A percentile compares a stretch with the other conserved stretches of the same genome.
Evolutionary conservation across 2,797 vertebrate species (phyloP).

Genomic region (Sebastolobus altivelis): DNA sequence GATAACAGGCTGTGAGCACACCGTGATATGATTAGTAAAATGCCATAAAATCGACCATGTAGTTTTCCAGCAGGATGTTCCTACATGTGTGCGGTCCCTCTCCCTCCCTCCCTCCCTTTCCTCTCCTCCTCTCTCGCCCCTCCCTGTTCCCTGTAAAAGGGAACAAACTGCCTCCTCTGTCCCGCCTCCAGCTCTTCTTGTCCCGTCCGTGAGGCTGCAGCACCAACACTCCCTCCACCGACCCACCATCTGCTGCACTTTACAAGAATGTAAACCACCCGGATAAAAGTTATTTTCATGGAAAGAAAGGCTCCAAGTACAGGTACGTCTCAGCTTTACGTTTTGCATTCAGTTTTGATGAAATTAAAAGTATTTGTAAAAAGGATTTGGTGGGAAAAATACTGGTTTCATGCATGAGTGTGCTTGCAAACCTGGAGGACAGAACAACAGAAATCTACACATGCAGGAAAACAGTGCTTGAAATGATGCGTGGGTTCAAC

Average conservation of each 20-base stretch:
- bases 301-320: conserved; percentile 65
- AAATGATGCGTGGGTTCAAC: conserved; percentile 39
- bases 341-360: not conserved
- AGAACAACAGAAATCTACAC: not conserved
- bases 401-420: not conserved
- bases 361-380: conserved; percentile 9
- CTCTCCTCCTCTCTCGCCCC: conserved; percentile 44
- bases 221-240: conserved; percentile 30
- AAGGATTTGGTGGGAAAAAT: not conserved
- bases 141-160: conserved; percentile 71
- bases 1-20: not conserved
- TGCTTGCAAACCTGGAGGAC: not conserved
- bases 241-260: conserved; percentile 13
- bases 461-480: conserved; percentile 1
- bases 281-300: conserved; percentile 78
- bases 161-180: conserved; percentile 54
- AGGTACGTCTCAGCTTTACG: conserved; percentile 62
- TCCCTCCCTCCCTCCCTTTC: not conserved
- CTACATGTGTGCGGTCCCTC: conserved; percentile 20
- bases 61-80: conserved; percentile 9
- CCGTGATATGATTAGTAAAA: not conserved
- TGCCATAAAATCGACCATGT: not conserved
- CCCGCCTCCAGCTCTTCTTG: conserved; percentile 64
- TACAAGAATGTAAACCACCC: conserved; percentile 30
- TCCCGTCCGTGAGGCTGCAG: conserved; percentile 62